Conservation (phyloP, 2,888 invertebrate genomes). For the Orthosia incerta region DNA sequence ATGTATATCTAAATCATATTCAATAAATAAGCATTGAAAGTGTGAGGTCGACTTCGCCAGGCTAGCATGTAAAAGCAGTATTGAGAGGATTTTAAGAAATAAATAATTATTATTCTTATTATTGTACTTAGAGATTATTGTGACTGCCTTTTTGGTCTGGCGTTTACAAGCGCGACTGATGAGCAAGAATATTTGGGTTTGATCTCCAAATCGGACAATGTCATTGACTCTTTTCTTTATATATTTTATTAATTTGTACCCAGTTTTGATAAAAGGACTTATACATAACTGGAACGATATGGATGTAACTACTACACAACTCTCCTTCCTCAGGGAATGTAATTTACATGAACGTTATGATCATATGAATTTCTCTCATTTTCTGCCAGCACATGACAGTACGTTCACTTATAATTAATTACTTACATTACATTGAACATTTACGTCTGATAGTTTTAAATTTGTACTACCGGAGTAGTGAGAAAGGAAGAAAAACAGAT, state of each 20-base stretch:
- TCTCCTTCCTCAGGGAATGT: not conserved
- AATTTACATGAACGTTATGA: not conserved
- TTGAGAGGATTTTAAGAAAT: not conserved
- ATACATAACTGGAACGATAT: not conserved
- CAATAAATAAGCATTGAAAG: not conserved
- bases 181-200: not conserved
- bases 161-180: not conserved
- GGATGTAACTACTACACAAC: not conserved
- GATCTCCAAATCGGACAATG: not conserved
- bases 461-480: not conserved
- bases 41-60: not conserved
- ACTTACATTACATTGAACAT: slow-evolving; percentile 6
- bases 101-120: not conserved
- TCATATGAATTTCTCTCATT: not conserved
- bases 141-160: too few relatives aligned
- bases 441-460: not conserved
- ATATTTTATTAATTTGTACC: too few relatives aligned
- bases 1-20: not conserved
- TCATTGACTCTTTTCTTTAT: not conserved
- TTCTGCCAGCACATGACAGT: not conserved
- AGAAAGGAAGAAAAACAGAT: too few relatives aligned
- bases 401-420: not conserved
- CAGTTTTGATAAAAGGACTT: not conserved
- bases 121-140: not conserved
- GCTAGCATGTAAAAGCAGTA: not conserved